These are phyloP conservation scores for Knipowitschia caucasica DNA, from an alignment of 2,797 vertebrate genomes.

Conservation along the genomic window DNA sequence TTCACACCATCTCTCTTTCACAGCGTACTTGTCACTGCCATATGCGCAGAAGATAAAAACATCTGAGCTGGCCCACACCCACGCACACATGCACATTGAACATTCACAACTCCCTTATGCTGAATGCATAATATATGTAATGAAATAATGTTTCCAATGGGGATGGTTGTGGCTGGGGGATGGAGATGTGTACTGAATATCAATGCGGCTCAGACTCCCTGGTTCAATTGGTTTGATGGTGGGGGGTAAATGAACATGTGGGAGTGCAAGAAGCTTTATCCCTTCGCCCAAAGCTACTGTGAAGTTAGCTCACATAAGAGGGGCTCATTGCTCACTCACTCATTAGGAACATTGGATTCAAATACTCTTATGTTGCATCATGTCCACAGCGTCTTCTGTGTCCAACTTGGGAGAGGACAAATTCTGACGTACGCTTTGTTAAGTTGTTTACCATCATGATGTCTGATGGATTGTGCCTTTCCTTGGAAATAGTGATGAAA, in stretches of 20 bases:
- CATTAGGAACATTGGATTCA: constrained; percentile 62
- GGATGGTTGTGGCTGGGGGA: constrained; percentile 73
- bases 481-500: constrained; percentile 49
- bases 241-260: constrained; percentile 81
- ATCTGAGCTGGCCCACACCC: constrained; percentile 61
- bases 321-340: constrained; percentile 47
- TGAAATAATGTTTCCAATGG: constrained; percentile 83
- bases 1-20: constrained; percentile 60
- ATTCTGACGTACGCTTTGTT: constrained; percentile 36
- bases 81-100: constrained; percentile 60
- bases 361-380: constrained; percentile 25
- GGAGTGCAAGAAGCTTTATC: constrained; percentile 70
- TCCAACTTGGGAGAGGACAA: constrained; percentile 7
- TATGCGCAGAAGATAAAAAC: constrained; percentile 66
- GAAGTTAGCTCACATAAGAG: constrained; percentile 56
- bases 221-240: constrained; percentile 76
- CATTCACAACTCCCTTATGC: constrained; percentile 69
- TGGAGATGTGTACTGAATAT: constrained; percentile 75
- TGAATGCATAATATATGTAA: constrained; percentile 85
- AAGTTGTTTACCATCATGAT: constrained; percentile 34
- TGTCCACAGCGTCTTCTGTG: constrained; percentile 7
- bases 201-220: constrained; percentile 72
- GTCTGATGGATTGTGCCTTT: constrained; percentile 31
- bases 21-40: constrained; percentile 66
- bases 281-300: constrained; percentile 74